phyloP scores from a whole-genome alignment of 35 echinoderm and acorn worm species.

The Apostichopus californicus region DNA sequence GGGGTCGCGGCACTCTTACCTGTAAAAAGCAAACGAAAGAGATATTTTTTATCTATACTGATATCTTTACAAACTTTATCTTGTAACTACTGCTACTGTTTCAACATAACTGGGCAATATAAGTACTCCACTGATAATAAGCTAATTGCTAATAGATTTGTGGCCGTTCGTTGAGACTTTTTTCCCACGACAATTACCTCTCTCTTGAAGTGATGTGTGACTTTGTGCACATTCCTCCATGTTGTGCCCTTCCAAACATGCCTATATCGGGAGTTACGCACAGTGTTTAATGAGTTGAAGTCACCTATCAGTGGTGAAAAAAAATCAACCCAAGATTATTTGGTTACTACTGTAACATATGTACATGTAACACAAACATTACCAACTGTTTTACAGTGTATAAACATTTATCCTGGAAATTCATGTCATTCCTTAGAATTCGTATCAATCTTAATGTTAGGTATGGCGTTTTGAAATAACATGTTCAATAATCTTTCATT shows the following conservation, averaged over 20 bases:
- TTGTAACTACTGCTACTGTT: slow-evolving; percentile 34
- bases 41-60: neutral
- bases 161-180: neutral
- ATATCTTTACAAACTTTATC: slow-evolving; percentile 30
- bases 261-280: too few relatives aligned
- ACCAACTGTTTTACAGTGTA: too few relatives aligned
- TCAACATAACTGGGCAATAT: slow-evolving; percentile 33
- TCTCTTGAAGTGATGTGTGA: neutral
- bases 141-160: slow-evolving; percentile 42
- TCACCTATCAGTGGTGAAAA: too few relatives aligned
- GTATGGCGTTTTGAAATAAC: too few relatives aligned
- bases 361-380: too few relatives aligned
- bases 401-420: too few relatives aligned
- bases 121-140: slow-evolving; percentile 7
- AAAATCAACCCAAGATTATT: too few relatives aligned
- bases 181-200: slow-evolving; percentile 31
- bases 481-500: too few relatives aligned
- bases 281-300: too few relatives aligned
- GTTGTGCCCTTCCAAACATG: neutral
- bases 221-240: neutral
- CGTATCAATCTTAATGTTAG: too few relatives aligned
- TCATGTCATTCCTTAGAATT: too few relatives aligned
- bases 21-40: slow-evolving; percentile 36
- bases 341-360: neutral
- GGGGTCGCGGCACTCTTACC: slow-evolving; percentile 31